Percentiles rank a stretch among this genome's conserved stretches.
Conservation (phyloP, 2,888 invertebrate species). For the Phengaris alcon region DNA sequence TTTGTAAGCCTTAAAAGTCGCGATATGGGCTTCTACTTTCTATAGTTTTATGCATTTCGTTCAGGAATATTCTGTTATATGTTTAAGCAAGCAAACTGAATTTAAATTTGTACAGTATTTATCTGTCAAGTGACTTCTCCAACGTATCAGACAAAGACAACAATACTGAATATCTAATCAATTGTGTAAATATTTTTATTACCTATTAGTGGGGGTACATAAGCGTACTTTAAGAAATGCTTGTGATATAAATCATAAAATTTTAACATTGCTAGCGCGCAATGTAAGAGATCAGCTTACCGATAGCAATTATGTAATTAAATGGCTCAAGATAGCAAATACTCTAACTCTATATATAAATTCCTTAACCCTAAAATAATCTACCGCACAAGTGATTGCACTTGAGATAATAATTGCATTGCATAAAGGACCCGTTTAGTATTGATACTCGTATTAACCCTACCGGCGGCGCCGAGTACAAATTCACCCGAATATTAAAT, state of each 20-base stretch:
- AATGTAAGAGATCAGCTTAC: background rate
- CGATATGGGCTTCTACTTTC: background rate
- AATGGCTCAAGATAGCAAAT: constrained; percentile 3
- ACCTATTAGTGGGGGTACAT: background rate
- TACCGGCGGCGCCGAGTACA: constrained; percentile 67
- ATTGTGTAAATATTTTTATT: too few relatives aligned
- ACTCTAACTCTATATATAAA: background rate
- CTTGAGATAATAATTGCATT: constrained; percentile 6
- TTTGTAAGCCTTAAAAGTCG: constrained; percentile 29
- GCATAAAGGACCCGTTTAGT: constrained; percentile 42
- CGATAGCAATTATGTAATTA: background rate
- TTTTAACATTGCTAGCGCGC: background rate
- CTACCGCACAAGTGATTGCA: constrained; percentile 25
- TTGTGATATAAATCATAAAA: background rate
- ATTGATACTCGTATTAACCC: constrained; percentile 57
- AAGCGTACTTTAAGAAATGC: background rate
- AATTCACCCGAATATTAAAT: constrained; percentile 80
- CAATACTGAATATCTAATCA: too few relatives aligned
- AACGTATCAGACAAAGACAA: too few relatives aligned
- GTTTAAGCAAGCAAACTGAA: too few relatives aligned
- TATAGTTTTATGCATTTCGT: background rate
- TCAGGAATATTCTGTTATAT: too few relatives aligned
- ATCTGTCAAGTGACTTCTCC: too few relatives aligned
- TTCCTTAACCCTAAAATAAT: constrained; percentile 24
- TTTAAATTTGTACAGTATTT: too few relatives aligned